phyloP scores from a whole-genome alignment of 2,113 vertebrate species.

The Pao palembangensis region DNA sequence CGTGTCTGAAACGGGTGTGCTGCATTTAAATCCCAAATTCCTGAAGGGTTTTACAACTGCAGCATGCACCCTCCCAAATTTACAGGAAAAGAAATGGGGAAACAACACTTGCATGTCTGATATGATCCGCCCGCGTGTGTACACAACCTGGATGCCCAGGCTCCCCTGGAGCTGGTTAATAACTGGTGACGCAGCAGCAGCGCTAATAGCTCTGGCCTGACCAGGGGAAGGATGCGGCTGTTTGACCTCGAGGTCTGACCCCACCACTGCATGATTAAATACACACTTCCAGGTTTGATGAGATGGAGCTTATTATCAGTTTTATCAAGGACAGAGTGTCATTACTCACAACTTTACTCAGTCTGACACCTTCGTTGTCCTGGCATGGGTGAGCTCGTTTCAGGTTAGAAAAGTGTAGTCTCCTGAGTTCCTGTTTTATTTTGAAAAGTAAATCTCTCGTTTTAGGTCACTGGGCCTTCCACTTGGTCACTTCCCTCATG shows the following conservation, averaged over 20 bases:
- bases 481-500: no score
- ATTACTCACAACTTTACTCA: constrained; percentile 1
- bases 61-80: no score
- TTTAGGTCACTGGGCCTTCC: no score
- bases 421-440: no score
- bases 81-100: constrained; percentile 9
- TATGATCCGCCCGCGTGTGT: constrained; percentile 54
- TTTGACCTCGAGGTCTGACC: constrained; percentile 50
- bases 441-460: no score
- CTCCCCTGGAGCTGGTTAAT: constrained; percentile 60
- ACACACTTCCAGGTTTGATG: constrained; percentile 45
- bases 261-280: constrained; percentile 41
- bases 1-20: not conserved
- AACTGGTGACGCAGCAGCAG: constrained; percentile 50
- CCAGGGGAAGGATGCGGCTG: constrained; percentile 37
- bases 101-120: not conserved
- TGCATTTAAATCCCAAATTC: constrained; percentile 1
- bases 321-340: constrained; percentile 30
- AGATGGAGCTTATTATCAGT: constrained; percentile 32
- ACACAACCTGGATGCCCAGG: constrained; percentile 48
- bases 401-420: no score
- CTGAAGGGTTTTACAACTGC: no score
- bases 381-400: no score
- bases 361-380: no score
- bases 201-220: constrained; percentile 56